Conservation (phyloP, 2,797 vertebrate species). For the Leptatherina wallacei region DNA sequence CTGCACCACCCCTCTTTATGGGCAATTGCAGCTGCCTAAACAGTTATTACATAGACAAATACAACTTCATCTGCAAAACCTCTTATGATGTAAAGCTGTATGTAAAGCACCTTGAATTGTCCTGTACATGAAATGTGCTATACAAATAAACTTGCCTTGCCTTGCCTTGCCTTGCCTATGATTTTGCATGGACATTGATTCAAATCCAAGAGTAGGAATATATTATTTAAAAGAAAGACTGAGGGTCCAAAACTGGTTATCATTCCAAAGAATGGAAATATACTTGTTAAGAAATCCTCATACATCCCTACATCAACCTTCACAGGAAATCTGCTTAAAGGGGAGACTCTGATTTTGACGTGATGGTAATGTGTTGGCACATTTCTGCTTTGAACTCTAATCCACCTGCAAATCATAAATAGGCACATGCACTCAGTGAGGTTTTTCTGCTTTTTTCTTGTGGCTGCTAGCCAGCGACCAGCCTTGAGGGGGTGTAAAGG, state of each 20-base stretch:
- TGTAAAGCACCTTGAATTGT: too few relatives aligned
- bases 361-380: constrained; percentile 61
- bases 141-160: too few relatives aligned
- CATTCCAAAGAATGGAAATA: neutral
- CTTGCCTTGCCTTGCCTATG: too few relatives aligned
- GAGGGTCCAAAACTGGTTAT: neutral
- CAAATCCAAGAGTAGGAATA: neutral
- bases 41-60: constrained; percentile 32
- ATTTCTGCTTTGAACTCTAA: constrained; percentile 61
- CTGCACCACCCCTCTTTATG: constrained; percentile 11
- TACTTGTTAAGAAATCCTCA: constrained; percentile 3
- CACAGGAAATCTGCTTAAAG: constrained; percentile 21
- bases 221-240: neutral
- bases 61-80: neutral
- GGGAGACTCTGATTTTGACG: constrained; percentile 15
- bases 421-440: constrained; percentile 60
- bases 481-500: constrained; percentile 52
- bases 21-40: constrained; percentile 23
- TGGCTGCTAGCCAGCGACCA: constrained; percentile 65
- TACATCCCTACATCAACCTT: constrained; percentile 5
- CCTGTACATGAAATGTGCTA: too few relatives aligned
- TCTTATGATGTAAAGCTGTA: too few relatives aligned
- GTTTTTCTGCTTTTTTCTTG: constrained; percentile 51
- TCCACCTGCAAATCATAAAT: constrained; percentile 83
- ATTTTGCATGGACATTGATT: neutral